Evolutionary conservation across 1,140 invertebrate genomes (phyloP).

Genomic region (Euura lappo): DNA sequence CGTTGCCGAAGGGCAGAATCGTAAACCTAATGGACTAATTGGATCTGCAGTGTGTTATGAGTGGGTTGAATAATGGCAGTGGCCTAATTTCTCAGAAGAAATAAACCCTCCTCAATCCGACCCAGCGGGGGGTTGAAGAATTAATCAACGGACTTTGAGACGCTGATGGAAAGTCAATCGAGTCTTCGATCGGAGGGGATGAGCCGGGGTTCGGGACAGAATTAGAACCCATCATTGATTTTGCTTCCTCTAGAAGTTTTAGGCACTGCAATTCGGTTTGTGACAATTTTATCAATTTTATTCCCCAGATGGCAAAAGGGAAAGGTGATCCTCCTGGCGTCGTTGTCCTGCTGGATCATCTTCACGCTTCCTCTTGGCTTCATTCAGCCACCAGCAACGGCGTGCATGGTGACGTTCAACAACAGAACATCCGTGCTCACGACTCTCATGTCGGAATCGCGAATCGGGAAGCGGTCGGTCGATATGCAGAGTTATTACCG

Average conservation of each 20-base stretch:
- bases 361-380: constrained; percentile 96
- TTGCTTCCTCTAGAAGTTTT: neutral
- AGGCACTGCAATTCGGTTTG: no score
- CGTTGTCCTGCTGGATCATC: constrained; percentile 92
- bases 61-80: neutral
- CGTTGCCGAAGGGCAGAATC: no score
- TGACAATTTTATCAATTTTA: constrained; percentile 3
- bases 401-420: constrained; percentile 82
- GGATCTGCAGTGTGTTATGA: neutral
- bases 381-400: constrained; percentile 90
- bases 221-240: neutral
- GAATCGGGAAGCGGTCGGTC: constrained; percentile 33
- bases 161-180: neutral
- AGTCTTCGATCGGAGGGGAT: neutral
- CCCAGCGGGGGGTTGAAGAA: neutral
- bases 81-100: neutral
- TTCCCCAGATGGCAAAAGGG: constrained; percentile 78
- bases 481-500: constrained; percentile 32
- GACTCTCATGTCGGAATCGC: constrained; percentile 39
- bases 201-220: neutral
- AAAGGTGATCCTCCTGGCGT: constrained; percentile 87
- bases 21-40: neutral
- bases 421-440: constrained; percentile 66
- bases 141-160: neutral
- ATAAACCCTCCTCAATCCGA: neutral